A percentile compares a stretch with the other conserved stretches of the same genome.
These are phyloP conservation scores for Gryllus bimaculatus DNA, from an alignment of 1,140 invertebrate genomes.

Conservation along the genomic window DNA sequence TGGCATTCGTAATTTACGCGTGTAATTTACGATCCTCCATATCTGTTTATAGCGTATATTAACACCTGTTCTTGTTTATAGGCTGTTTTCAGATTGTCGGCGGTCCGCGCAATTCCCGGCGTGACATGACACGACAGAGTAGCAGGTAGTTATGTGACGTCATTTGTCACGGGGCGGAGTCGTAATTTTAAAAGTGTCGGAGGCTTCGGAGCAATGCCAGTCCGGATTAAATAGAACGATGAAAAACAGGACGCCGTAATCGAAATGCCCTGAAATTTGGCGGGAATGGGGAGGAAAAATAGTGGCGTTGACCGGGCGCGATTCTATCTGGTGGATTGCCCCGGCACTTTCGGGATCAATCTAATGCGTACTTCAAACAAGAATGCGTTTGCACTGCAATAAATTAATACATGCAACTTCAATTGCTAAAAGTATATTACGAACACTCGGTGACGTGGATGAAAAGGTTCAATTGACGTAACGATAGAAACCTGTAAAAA, in stretches of 20 bases:
- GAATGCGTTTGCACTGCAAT: too few species aligned
- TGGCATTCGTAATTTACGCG: slow-evolving; percentile 3
- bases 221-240: not conserved
- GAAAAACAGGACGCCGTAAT: not conserved
- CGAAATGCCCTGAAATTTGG: not conserved
- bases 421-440: too few species aligned
- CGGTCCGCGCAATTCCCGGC: not conserved
- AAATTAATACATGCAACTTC: too few species aligned
- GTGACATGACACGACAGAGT: slow-evolving; percentile 3
- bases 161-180: not conserved
- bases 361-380: not conserved
- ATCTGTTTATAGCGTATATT: slow-evolving; percentile 1
- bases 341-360: not conserved
- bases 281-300: not conserved
- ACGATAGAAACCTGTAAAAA: too few species aligned
- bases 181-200: not conserved
- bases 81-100: slow-evolving; percentile 3
- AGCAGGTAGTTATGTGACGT: slow-evolving; percentile 3
- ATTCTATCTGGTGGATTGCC: not conserved
- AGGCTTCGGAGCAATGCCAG: not conserved
- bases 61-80: slow-evolving; percentile 5
- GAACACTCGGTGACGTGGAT: too few species aligned
- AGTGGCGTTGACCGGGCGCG: not conserved
- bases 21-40: not conserved
- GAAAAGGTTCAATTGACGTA: too few species aligned